Percentiles rank a stretch among this genome's conserved stretches.
These are phyloP conservation scores for Antitype chi DNA, from an alignment of 2,888 invertebrate genomes.

Conservation along the genomic window DNA sequence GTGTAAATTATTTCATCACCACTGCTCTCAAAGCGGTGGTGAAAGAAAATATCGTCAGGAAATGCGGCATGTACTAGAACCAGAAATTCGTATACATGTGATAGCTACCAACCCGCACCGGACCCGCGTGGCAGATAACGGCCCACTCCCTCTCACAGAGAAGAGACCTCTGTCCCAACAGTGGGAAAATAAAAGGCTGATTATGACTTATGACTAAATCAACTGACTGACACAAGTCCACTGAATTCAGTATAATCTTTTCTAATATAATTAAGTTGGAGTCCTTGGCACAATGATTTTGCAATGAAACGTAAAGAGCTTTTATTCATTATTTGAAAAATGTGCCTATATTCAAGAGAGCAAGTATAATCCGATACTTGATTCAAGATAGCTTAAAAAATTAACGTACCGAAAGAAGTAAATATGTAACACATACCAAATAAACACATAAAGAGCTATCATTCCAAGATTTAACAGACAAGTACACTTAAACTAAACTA, in stretches of 20 bases:
- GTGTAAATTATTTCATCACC: too few species aligned
- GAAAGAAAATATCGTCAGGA: too few species aligned
- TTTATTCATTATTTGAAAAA: not conserved
- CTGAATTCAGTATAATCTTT: not conserved
- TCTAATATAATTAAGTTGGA: too few species aligned
- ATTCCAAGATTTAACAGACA: slow-evolving; percentile 3
- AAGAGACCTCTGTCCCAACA: too few species aligned
- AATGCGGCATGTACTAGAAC: too few species aligned
- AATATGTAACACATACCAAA: not conserved
- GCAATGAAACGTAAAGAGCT: not conserved
- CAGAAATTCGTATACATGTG: too few species aligned
- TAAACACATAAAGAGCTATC: not conserved
- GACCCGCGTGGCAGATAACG: too few species aligned
- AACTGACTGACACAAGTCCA: not conserved
- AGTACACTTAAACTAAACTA: slow-evolving; percentile 8
- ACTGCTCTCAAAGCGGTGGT: too few species aligned
- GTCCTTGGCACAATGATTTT: not conserved
- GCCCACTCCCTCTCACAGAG: too few species aligned
- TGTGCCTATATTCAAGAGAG: not conserved
- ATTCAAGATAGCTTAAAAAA: not conserved
- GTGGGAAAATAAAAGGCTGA: too few species aligned
- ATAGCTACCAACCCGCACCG: too few species aligned
- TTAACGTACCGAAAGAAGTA: not conserved
- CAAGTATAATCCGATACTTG: not conserved
- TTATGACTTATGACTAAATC: too few species aligned